Evolutionary conservation across 2,797 vertebrate genomes (phyloP), one percentile per base, ranked within the genome.

Genomic region (Siniperca obscura): DNA sequence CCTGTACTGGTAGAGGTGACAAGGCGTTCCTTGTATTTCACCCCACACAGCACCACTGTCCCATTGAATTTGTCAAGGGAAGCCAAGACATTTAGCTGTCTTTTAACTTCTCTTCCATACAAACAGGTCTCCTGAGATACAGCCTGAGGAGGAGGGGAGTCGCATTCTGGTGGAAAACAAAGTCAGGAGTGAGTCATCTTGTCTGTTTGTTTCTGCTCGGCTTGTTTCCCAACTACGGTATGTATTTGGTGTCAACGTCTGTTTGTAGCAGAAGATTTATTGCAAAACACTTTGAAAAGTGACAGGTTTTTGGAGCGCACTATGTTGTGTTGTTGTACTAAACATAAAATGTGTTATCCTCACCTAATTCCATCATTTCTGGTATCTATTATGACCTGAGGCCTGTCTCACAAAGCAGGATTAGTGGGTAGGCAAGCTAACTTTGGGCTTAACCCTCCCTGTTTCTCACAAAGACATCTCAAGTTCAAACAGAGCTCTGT

Each of bases 61-160:
- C 86, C 65, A 71, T 53, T 73, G 78, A 90, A 93, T 95, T 92
- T 93, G 91, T 93, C 88, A 86, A 86, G 85, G 74, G 79, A 89
- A 89, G 89, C 86, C n/a, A 50, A 90, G 92, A 90, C 86, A 85
- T 93, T 92, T 92, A 91, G 83, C 89, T 89, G 88, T 92, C 91
- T 92, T 93, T 93, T 93, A 92, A 92, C 88, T 89, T 91, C 78
- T 83, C 85, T 83, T 85, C 83, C 87, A 90, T 89, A 87, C 86
- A 89, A 87, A 84, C 87, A 76, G 76, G 80, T 88, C 90, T 91
- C 90, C 79, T 44, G 87, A 94, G 92, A 93, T 83, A 80, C 60
- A 75, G 85, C 83, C 90, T 11, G 70, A 87, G 75, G 91, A 80
- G 69, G 69, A 71, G 44, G 34, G 52, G 69, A 81, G 81, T 74